Evolutionary conservation across 1,140 invertebrate species (phyloP), one percentile per base, ranked within the genome.

Genomic region (Eupeodes corollae): DNA sequence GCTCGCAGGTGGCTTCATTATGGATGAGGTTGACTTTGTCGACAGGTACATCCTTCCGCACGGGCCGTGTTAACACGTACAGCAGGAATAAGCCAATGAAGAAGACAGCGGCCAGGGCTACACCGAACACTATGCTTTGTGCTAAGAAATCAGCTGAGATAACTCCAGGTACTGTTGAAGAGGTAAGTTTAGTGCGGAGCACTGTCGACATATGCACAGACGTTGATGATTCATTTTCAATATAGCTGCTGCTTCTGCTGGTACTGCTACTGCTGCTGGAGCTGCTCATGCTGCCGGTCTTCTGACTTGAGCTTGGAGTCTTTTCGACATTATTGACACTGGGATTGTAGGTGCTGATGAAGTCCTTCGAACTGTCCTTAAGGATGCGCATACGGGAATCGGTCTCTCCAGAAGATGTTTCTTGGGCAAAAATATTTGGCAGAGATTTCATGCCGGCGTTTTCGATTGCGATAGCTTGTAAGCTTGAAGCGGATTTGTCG

Each of bases 361-460:
- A 53, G 15, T 53, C 51, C 19, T 53, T 50, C 2, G 51, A 53
- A 21, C 48, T 50, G 21, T 53, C 51, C 32, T 53, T 53, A 12
- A 53, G 42, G 16, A 53, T 53, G 14, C 47, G 46, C 48, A 50
- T 44, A 16, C 51, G 45, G 2, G 51, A 52, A 12, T 49, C 47
- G 2, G 50, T 43, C n/a, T 52, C 51, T 5, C 26, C 38, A 5
- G 48, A 47, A 6, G 40, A 35, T 8, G 41, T 18, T 11, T 39
- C 40, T 10, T 39, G 39, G 10, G 43, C 44, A 16, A 49, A 52
- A 2, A 40, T 12, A 13, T 46, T 21, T 19, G 47, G 44, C 33
- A 52, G 26, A 10, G 33, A 34, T 5, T 35, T 31, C 9, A 14
- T 34, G 14, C 34, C 38, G 5, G 41, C 46, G 6, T 13, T n/a